Conservation (phyloP, 37 sponge, comb jelly and placozoan species). For the Spongilla lacustris region DNA sequence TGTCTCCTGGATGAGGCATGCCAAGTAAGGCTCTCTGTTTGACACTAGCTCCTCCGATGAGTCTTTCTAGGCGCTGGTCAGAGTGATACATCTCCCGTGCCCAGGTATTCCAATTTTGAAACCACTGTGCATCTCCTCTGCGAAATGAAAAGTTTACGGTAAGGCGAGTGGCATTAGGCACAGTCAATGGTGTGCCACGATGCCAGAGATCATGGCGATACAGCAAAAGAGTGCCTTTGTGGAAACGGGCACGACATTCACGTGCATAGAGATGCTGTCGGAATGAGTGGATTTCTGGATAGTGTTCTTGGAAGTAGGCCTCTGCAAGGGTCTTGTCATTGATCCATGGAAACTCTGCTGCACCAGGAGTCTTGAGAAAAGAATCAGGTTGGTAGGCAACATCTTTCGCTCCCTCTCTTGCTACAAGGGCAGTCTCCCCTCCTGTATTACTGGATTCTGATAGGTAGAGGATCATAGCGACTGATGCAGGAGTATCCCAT, state of each 20-base stretch:
- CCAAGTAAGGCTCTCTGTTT: background rate
- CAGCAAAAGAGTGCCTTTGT: background rate
- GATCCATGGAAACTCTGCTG: background rate
- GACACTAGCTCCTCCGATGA: background rate
- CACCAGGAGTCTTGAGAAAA: background rate
- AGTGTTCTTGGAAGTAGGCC: background rate
- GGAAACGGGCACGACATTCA: background rate
- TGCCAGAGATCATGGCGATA: background rate
- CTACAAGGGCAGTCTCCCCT: background rate
- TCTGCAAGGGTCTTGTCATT: background rate
- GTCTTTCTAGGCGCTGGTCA: background rate
- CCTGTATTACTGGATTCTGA: background rate
- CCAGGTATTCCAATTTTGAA: background rate
- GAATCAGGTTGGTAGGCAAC: background rate
- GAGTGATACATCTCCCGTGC: background rate
- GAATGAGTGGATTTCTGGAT: background rate
- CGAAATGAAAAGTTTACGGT: background rate
- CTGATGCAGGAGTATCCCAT: background rate
- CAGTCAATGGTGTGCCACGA: background rate
- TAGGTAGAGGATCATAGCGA: background rate
- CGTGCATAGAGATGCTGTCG: background rate
- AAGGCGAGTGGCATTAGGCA: background rate
- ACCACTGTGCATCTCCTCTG: background rate
- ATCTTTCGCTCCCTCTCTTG: background rate
- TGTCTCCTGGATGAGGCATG: background rate